phyloP scores from a whole-genome alignment of 2,888 invertebrate species.

The Aspidiotus destructor region DNA sequence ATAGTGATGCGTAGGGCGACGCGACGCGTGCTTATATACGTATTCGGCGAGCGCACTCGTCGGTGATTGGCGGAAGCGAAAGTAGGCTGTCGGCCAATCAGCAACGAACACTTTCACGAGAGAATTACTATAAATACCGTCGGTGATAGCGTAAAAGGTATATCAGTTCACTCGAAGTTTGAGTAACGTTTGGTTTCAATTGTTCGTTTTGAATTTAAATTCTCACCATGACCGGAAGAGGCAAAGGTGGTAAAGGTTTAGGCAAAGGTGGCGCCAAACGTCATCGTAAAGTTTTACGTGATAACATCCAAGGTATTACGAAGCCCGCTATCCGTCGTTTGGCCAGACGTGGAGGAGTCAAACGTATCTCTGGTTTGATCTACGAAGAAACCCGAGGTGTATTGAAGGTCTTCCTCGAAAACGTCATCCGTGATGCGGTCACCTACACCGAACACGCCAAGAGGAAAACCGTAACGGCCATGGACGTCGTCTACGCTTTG shows the following conservation, averaged over 20 bases:
- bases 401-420: conserved; percentile 69
- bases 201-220: background rate
- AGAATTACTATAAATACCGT: background rate
- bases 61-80: background rate
- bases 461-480: conserved; percentile 37
- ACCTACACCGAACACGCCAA: conserved; percentile 77
- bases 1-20: background rate
- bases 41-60: background rate
- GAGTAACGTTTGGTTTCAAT: background rate
- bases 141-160: background rate
- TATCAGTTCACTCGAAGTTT: background rate
- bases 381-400: conserved; percentile 75
- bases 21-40: conserved; percentile 3
- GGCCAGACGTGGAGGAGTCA: conserved; percentile 58
- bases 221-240: conserved; percentile 60
- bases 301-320: conserved; percentile 54
- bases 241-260: conserved; percentile 67
- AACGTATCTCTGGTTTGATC: conserved; percentile 48
- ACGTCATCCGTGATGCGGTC: conserved; percentile 68
- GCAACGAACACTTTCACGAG: background rate
- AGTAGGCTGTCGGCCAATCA: background rate
- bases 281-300: conserved; percentile 64
- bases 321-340: conserved; percentile 59
- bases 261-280: conserved; percentile 75
- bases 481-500: conserved; percentile 72